These are phyloP conservation scores for Telmatherina bonti DNA, from an alignment of 2,797 vertebrate species.

Conservation along the genomic window DNA sequence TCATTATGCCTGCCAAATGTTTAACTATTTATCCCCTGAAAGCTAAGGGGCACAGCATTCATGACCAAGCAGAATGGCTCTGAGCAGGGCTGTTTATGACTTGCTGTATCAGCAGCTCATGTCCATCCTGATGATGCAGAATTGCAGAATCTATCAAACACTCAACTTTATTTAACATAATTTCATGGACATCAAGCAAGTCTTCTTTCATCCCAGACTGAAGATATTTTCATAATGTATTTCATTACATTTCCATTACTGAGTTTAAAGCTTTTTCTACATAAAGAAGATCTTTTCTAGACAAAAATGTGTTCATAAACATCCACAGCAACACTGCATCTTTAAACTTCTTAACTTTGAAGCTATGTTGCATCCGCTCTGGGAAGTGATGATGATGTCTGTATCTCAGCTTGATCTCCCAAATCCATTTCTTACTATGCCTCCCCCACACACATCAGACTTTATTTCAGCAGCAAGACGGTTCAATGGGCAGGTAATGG, in stretches of 20 bases:
- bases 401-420: conserved; percentile 42
- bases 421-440: conserved; percentile 30
- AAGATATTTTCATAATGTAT: not conserved
- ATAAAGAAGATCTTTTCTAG: not conserved
- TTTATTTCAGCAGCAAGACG: conserved; percentile 45
- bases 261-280: conserved; percentile 11
- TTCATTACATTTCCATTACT: not conserved
- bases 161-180: not conserved
- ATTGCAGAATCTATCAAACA: conserved; percentile 17
- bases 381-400: conserved; percentile 22
- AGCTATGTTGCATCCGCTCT: conserved; percentile 9
- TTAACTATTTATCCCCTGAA: conserved; percentile 52
- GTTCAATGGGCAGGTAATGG: conserved; percentile 38
- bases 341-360: conserved; percentile 28
- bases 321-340: conserved; percentile 26
- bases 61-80: conserved; percentile 35
- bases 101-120: conserved; percentile 52
- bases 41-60: conserved; percentile 26
- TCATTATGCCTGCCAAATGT: conserved; percentile 10
- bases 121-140: conserved; percentile 7
- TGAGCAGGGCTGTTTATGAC: conserved; percentile 31
- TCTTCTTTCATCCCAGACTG: not conserved
- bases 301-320: conserved; percentile 21
- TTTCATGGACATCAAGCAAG: not conserved
- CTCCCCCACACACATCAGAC: conserved; percentile 52